Evolutionary conservation across 2,888 invertebrate genomes (phyloP).

Genomic region (Chrysomela aeneicollis): DNA sequence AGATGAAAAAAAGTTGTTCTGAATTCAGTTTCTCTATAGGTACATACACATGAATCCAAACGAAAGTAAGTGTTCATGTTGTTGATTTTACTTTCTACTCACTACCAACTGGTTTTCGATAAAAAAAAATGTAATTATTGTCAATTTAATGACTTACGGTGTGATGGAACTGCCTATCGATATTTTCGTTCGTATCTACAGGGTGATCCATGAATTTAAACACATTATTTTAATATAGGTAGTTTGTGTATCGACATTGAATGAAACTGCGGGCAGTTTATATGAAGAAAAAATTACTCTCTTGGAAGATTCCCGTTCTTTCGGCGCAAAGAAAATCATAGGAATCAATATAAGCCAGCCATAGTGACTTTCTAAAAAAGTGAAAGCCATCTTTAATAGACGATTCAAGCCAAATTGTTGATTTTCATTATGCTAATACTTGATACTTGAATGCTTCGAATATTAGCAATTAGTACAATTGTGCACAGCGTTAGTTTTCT

Average conservation of each 20-base stretch:
- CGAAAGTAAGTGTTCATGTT: background rate
- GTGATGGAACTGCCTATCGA: background rate
- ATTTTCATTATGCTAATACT: background rate
- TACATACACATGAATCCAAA: background rate
- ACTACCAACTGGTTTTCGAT: background rate
- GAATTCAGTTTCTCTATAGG: background rate
- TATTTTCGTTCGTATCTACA: too few relatives aligned
- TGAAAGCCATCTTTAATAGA: background rate
- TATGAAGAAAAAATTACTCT: too few relatives aligned
- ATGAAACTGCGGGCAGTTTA: too few relatives aligned
- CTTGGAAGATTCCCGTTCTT: too few relatives aligned
- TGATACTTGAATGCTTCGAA: too few relatives aligned
- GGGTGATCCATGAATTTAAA: too few relatives aligned
- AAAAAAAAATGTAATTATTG: background rate
- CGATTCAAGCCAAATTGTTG: background rate
- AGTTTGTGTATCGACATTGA: too few relatives aligned
- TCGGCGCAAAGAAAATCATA: background rate
- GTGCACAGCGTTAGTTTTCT: background rate
- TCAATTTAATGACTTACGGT: background rate
- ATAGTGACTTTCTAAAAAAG: background rate
- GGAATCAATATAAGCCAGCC: background rate
- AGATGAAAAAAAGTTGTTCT: background rate
- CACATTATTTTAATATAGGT: too few relatives aligned
- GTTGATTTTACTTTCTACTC: background rate
- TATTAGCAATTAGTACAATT: too few relatives aligned